Percentiles rank a stretch among this genome's conserved stretches.
Evolutionary conservation across 2,888 invertebrate species (phyloP).

Genomic region (Mallateleia sp.): DNA sequence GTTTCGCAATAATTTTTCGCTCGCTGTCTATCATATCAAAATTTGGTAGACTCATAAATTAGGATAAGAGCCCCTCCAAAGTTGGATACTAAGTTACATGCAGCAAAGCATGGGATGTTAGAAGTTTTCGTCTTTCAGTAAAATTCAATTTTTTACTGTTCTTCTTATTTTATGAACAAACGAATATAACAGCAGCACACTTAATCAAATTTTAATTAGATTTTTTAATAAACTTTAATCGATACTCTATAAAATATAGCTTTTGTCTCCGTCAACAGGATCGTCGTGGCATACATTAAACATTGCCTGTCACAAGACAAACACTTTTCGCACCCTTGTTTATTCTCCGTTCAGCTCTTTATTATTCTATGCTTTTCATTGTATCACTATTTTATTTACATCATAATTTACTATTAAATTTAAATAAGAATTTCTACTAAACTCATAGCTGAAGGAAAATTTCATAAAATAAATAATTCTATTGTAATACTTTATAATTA

Average conservation of each 20-base stretch:
- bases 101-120: constrained; percentile 39
- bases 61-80: constrained; percentile 65
- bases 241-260: no score
- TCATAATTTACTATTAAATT: constrained; percentile 36
- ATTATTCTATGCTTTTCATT: constrained; percentile 30
- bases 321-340: constrained; percentile 33
- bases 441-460: no score
- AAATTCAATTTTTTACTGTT: constrained; percentile 60
- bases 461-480: no score
- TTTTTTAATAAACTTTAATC: constrained; percentile 66
- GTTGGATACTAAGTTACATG: constrained; percentile 58
- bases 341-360: constrained; percentile 39
- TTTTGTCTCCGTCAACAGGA: no score
- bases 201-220: constrained; percentile 62
- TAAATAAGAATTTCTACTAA: constrained; percentile 18
- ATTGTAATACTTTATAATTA: no score
- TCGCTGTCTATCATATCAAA: constrained; percentile 67
- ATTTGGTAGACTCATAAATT: constrained; percentile 64
- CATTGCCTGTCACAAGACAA: constrained; percentile 37
- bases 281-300: constrained; percentile 20
- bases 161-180: constrained; percentile 46
- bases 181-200: constrained; percentile 29
- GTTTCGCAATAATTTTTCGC: constrained; percentile 62
- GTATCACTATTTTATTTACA: constrained; percentile 37
- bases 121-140: constrained; percentile 55